phyloP scores from a whole-genome alignment of 2,113 vertebrate genomes.

The Sinocyclocheilus maitianheensis region DNA sequence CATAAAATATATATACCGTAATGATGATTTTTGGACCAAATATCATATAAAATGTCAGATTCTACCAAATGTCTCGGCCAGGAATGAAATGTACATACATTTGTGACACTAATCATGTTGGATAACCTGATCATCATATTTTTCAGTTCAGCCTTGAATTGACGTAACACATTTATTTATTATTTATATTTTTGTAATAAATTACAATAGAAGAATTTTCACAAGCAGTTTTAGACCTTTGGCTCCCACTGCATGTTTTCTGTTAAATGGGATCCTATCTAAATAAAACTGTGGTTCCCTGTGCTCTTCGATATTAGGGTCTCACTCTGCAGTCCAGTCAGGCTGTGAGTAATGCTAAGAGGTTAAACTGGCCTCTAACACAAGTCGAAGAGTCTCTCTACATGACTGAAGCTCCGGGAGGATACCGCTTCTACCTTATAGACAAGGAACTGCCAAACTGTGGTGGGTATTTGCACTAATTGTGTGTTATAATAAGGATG shows the following conservation, averaged over 20 bases:
- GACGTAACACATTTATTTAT: neutral
- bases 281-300: neutral
- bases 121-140: neutral
- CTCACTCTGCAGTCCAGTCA: conserved; percentile 87
- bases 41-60: neutral
- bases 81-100: neutral
- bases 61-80: neutral
- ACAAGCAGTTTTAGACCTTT: neutral
- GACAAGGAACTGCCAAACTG: conserved; percentile 75
- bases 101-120: neutral
- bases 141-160: neutral
- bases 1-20: neutral
- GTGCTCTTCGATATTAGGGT: conserved; percentile 73
- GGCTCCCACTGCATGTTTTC: neutral
- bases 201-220: neutral
- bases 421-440: conserved; percentile 90
- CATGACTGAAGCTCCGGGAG: conserved; percentile 86
- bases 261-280: neutral
- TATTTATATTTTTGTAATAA: neutral
- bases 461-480: conserved; percentile 71
- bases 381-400: conserved; percentile 80
- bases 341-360: conserved; percentile 86
- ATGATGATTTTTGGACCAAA: neutral
- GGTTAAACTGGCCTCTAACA: conserved; percentile 85
- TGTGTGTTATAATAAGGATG: neutral